Conservation (phyloP, 1,140 invertebrate genomes). For the Paraescarpia echinospica region DNA sequence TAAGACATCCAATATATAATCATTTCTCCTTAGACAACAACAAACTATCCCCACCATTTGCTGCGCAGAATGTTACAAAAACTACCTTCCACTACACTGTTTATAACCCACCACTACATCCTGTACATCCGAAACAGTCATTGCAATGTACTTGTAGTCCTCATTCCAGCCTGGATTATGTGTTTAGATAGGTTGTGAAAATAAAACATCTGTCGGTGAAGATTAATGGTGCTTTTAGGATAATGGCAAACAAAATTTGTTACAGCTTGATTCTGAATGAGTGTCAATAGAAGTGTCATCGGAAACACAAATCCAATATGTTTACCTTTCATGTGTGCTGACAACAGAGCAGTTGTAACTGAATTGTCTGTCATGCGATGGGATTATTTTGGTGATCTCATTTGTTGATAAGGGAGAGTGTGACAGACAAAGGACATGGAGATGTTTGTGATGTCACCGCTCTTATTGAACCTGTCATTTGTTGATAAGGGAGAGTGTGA, state of each 20-base stretch:
- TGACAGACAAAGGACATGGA: too few species aligned
- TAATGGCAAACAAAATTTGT: not conserved
- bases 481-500: not conserved
- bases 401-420: not conserved
- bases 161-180: not conserved
- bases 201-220: not conserved
- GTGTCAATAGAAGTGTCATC: not conserved
- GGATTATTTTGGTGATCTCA: not conserved
- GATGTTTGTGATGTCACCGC: too few species aligned
- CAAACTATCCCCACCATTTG: too few species aligned
- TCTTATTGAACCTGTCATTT: too few species aligned
- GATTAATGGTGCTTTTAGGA: not conserved
- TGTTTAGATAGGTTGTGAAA: not conserved
- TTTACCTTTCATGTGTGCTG: not conserved
- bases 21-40: too few species aligned
- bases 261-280: not conserved
- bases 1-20: too few species aligned
- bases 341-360: not conserved
- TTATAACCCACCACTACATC: too few species aligned
- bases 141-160: not conserved
- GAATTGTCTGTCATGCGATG: not conserved
- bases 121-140: not conserved
- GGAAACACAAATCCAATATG: not conserved
- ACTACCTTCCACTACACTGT: too few species aligned
- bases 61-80: too few species aligned